phyloP scores from a whole-genome alignment of 35 echinoderm and acorn worm genomes.

The Ophiothrix spiculata region DNA sequence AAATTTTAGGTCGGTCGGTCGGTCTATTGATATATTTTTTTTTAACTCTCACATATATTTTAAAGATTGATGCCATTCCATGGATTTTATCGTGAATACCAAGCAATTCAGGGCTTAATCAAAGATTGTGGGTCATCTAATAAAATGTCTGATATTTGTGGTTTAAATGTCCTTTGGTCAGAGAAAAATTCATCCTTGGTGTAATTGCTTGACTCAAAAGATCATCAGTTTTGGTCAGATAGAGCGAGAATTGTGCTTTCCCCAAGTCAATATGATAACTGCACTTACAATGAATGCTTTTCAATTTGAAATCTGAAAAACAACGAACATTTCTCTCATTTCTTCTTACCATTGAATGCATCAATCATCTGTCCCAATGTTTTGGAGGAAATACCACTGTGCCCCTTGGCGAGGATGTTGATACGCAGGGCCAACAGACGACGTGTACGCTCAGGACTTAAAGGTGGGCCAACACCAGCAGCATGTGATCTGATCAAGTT shows the following conservation, averaged over 20 bases:
- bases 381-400: constrained; percentile 74
- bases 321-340: too few relatives aligned
- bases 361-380: constrained; percentile 65
- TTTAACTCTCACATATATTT: too few relatives aligned
- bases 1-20: too few relatives aligned
- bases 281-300: too few relatives aligned
- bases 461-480: constrained; percentile 74
- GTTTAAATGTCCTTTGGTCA: too few relatives aligned
- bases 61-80: too few relatives aligned
- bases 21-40: too few relatives aligned
- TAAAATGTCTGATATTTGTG: too few relatives aligned
- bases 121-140: too few relatives aligned
- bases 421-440: constrained; percentile 78
- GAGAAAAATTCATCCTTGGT: not conserved
- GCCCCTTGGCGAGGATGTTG: constrained; percentile 86
- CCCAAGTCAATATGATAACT: not conserved
- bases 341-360: constrained; percentile 96
- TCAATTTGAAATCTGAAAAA: too few relatives aligned
- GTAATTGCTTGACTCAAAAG: not conserved
- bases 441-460: constrained; percentile 71
- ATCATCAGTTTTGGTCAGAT: not conserved
- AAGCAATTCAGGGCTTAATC: too few relatives aligned
- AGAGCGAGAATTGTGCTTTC: not conserved
- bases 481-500: constrained; percentile 92
- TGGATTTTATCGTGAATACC: too few relatives aligned